Evolutionary conservation across 2,113 vertebrate genomes (phyloP).

Genomic region (Setophaga kirtlandii): DNA sequence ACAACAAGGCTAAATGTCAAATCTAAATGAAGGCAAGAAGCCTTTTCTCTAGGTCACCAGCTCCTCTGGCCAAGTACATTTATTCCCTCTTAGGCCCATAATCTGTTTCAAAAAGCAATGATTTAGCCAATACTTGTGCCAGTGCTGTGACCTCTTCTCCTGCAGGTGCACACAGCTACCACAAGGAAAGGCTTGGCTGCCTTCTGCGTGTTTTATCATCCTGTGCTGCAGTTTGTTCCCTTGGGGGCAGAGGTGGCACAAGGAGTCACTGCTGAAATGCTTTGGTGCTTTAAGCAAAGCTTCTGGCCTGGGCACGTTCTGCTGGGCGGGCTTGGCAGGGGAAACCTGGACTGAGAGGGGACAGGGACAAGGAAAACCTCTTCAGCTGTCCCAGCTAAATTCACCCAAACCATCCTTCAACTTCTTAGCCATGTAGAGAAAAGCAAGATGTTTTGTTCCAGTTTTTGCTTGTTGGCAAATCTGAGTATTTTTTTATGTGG

Average conservation of each 20-base stretch:
- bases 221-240: not conserved
- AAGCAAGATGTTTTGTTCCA: not conserved
- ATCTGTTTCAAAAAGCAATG: not conserved
- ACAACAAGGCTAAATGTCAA: not conserved
- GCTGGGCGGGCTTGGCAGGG: not conserved
- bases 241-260: not conserved
- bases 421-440: not conserved
- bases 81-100: not conserved
- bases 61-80: not conserved
- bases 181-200: not conserved
- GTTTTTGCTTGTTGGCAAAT: not conserved
- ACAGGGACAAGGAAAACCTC: not conserved
- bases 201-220: not conserved
- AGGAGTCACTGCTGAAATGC: not conserved
- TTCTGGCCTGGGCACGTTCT: rapidly evolving
- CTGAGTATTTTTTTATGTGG: not conserved
- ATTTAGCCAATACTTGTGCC: not conserved
- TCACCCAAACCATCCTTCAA: not conserved
- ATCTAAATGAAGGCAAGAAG: conserved; percentile 2
- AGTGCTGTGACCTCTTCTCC: not conserved
- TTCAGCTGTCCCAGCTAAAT: not conserved
- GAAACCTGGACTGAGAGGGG: not conserved
- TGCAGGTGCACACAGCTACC: not conserved
- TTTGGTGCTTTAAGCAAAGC: not conserved
- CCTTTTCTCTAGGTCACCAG: not conserved